Evolutionary conservation across 2,113 vertebrate species (phyloP).

Genomic region (Emydura subglobosa): DNA sequence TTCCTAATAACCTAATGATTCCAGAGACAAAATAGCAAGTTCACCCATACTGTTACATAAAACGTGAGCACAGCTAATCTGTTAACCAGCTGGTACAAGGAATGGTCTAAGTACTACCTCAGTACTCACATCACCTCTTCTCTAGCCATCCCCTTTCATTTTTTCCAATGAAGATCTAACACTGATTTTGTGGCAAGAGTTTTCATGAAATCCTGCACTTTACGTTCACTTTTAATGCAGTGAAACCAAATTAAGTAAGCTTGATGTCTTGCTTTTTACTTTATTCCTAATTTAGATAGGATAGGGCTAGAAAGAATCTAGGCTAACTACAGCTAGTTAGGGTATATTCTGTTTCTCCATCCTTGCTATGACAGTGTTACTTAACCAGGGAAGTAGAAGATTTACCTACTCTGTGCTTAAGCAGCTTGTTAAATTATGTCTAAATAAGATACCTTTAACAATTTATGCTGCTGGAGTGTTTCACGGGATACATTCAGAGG

Average conservation of each 20-base stretch:
- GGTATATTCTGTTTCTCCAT: background rate
- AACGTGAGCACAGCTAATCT: background rate
- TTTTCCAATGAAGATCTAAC: background rate
- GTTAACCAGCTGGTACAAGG: background rate
- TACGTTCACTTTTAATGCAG: background rate
- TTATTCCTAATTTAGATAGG: background rate
- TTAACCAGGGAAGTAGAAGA: background rate
- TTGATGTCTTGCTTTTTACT: background rate
- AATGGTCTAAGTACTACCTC: background rate
- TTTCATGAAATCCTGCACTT: background rate
- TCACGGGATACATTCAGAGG: slow-evolving; percentile 98
- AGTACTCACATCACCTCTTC: background rate
- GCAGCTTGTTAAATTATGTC: background rate
- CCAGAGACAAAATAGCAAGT: background rate
- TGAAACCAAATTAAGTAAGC: background rate
- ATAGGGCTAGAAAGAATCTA: background rate
- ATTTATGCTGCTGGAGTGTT: slow-evolving; percentile 97
- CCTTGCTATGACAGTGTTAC: background rate
- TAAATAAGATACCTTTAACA: slow-evolving; percentile 87
- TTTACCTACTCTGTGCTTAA: background rate
- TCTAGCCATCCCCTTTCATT: background rate
- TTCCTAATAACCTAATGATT: slow-evolving; percentile 93
- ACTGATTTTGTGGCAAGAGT: background rate
- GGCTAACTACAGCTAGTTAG: background rate
- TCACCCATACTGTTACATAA: background rate